Conservation (phyloP, 2,888 invertebrate species). For the Cyclophora punctaria region DNA sequence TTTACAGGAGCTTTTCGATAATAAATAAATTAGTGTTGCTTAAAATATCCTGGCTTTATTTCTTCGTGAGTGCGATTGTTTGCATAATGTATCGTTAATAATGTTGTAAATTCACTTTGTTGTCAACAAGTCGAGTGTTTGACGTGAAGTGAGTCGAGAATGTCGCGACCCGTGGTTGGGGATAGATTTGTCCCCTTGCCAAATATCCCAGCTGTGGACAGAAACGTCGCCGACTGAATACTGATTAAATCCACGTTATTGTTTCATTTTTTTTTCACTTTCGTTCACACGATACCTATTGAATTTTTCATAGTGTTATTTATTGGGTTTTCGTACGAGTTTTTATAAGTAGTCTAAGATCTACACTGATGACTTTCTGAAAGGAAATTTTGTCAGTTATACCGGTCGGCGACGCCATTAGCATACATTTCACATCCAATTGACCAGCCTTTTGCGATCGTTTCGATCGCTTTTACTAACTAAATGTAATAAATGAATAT, state of each 20-base stretch:
- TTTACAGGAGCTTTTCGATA: constrained; percentile 33
- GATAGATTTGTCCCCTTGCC: constrained; percentile 52
- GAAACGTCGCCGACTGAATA: constrained; percentile 56
- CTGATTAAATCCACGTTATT: constrained; percentile 65
- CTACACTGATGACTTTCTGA: constrained; percentile 40
- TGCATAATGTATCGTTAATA: constrained; percentile 51
- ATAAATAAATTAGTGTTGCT: constrained; percentile 39
- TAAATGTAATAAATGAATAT: constrained; percentile 60
- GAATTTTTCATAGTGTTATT: constrained; percentile 65
- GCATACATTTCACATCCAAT: constrained; percentile 62
- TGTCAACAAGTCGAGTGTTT: constrained; percentile 39
- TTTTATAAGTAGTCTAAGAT: constrained; percentile 27
- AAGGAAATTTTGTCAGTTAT: constrained; percentile 65
- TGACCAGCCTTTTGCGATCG: constrained; percentile 46
- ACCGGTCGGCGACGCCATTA: constrained; percentile 45
- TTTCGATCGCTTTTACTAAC: constrained; percentile 56
- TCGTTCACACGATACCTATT: constrained; percentile 56
- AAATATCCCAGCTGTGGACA: constrained; percentile 67
- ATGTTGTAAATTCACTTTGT: constrained; percentile 36
- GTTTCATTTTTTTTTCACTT: constrained; percentile 65
- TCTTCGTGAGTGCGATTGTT: constrained; percentile 35
- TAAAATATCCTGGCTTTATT: constrained; percentile 42
- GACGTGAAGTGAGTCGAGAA: constrained; percentile 29
- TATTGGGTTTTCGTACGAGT: constrained; percentile 54
- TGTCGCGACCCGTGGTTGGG: constrained; percentile 29